Evolutionary conservation across 2,888 invertebrate genomes (phyloP).

Genomic region (Drosophila hawaiiensis): DNA sequence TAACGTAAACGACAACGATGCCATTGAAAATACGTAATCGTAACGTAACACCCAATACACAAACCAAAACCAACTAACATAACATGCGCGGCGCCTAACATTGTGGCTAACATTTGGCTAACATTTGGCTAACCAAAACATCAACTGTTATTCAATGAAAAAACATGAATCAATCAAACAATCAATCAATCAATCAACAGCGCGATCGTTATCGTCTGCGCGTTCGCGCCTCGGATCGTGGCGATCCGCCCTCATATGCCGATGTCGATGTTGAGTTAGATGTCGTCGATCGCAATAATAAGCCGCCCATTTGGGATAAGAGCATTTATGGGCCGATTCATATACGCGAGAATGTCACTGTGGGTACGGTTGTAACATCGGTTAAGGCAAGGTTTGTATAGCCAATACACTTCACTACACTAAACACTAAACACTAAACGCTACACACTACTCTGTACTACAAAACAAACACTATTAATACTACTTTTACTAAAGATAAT

Average conservation of each 20-base stretch:
- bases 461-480: conserved; percentile 24
- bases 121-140: conserved; percentile 10
- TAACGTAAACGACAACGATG: conserved; percentile 65
- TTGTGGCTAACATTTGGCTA: conserved; percentile 40
- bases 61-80: conserved; percentile 54
- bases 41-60: conserved; percentile 63
- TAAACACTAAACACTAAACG: background rate
- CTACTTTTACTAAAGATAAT: conserved; percentile 22
- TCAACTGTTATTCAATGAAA: conserved; percentile 17
- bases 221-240: conserved; percentile 98
- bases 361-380: conserved; percentile 99
- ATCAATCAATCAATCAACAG: conserved; percentile 86
- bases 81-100: conserved; percentile 23
- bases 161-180: conserved; percentile 5
- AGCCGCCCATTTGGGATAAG: conserved; percentile 98
- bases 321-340: conserved; percentile 98
- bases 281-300: conserved; percentile 99
- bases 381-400: conserved; percentile 99
- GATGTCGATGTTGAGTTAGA: conserved; percentile 99
- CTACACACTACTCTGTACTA: conserved; percentile 15
- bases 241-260: conserved; percentile 95
- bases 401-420: conserved; percentile 65
- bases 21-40: conserved; percentile 71
- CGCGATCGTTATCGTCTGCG: conserved; percentile 98
- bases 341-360: conserved; percentile 99